These are phyloP conservation scores for Bombus superbus DNA, from an alignment of 1,140 invertebrate species.

Conservation along the genomic window DNA sequence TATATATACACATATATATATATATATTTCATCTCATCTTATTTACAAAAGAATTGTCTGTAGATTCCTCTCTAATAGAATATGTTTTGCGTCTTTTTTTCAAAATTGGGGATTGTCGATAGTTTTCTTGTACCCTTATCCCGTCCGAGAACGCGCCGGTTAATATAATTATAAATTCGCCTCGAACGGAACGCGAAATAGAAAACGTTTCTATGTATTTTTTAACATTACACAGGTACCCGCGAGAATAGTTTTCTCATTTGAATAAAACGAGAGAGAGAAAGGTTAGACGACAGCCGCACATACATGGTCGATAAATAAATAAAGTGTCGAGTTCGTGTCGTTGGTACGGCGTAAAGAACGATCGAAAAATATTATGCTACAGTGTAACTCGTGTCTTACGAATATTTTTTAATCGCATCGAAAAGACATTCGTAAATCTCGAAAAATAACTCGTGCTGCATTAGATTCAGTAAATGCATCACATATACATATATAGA, in stretches of 20 bases:
- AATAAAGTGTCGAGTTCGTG: slow-evolving; percentile 10
- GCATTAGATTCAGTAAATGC: background rate
- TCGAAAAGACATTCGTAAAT: background rate
- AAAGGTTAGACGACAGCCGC: background rate
- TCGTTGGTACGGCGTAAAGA: slow-evolving; percentile 15
- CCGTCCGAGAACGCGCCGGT: slow-evolving; percentile 32
- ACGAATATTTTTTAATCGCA: slow-evolving; percentile 1
- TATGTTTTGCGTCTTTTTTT: slow-evolving; percentile 44
- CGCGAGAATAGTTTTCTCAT: background rate
- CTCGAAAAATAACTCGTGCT: slow-evolving; percentile 13
- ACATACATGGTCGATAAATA: slow-evolving; percentile 1
- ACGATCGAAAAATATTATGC: slow-evolving; percentile 40
- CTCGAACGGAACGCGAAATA: slow-evolving; percentile 20
- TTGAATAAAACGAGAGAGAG: background rate
- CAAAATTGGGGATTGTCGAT: slow-evolving; percentile 72
- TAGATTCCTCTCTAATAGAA: slow-evolving; percentile 44
- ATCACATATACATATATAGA: background rate
- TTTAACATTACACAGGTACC: slow-evolving; percentile 41
- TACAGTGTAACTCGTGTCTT: slow-evolving; percentile 3
- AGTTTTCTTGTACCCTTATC: slow-evolving; percentile 57
- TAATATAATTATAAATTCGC: slow-evolving; percentile 8
- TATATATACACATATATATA: background rate
- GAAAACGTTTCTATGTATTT: slow-evolving; percentile 15
- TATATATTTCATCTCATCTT: slow-evolving; percentile 44
- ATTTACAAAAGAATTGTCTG: slow-evolving; percentile 64